Base-by-base conservation (phyloP, 2,797 vertebrate species). In the Amphiprion clarkii region DNA sequence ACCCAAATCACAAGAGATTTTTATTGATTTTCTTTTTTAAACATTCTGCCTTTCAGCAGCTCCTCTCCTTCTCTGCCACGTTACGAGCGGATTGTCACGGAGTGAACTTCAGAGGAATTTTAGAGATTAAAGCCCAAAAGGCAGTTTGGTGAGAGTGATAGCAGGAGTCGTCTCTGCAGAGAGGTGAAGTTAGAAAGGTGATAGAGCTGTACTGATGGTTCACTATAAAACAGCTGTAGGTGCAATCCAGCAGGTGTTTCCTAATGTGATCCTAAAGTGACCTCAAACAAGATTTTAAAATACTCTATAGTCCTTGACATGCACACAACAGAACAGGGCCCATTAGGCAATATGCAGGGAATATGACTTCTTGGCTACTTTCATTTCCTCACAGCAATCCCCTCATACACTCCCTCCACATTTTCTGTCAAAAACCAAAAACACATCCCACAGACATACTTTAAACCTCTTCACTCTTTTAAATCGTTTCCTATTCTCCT, bases 21-120 rank as follows among this genome's bases (percentile, higher is more conserved):
- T 91, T 89, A 88, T 79, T 88, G 85, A 88, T 83, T 87, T 83
- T 85, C 61, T 71, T 80, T 78, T 84, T 85, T 46, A 70, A 85
- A 86, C 65, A 74, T 76, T 78, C 65, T 39, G 51, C 67, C 77
- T 90, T 76, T 79, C 79, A 74, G 46, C 87, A 76, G 72, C 71
- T 74, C 63, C 44, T 83, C 71, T 83, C n/a, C 49, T 51, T 58
- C 62, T 81, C 76, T 65, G 59, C 67, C 79, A 82, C 27, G 19
- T 83, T 73, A 63, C 4, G 52, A 78, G 64, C 62, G 42, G 68
- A 81, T 57, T 78, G 72, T 79, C 80, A 86, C 59, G 27, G 29
- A 81, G 21, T 55, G 23, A 84, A 76, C 53, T 78, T 40, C 25
- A 16, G 56, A 85, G 70, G 82, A 85, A 87, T 83, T 87, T 31